Evolutionary conservation across 2,888 invertebrate genomes (phyloP).

Genomic region (Eudasyphora cyanicolor): DNA sequence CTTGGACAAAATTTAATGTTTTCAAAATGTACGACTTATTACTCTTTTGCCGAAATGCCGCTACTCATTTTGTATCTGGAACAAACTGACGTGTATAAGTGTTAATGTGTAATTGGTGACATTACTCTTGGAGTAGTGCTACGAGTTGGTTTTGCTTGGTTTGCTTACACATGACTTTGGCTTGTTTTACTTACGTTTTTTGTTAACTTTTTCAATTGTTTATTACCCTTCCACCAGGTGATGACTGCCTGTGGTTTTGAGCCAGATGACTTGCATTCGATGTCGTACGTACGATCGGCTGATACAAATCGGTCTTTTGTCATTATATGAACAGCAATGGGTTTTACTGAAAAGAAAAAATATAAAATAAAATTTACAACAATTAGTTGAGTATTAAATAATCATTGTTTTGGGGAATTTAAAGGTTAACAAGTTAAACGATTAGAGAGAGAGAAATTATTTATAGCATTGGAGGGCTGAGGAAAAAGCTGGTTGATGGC

Average conservation of each 20-base stretch:
- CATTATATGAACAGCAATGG: conserved; percentile 89
- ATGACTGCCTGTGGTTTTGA: conserved; percentile 92
- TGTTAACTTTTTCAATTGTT: conserved; percentile 88
- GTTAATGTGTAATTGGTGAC: conserved; percentile 16
- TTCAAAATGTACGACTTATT: no score
- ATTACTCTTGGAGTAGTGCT: not conserved
- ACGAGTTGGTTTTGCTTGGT: not conserved
- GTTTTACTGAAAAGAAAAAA: conserved; percentile 85
- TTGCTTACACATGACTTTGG: conserved; percentile 14
- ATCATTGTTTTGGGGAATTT: no score
- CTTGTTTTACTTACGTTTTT: conserved; percentile 86
- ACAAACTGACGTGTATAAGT: not conserved
- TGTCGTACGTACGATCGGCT: conserved; percentile 91
- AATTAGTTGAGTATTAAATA: not conserved
- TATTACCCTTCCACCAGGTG: conserved; percentile 94
- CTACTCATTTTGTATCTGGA: no score
- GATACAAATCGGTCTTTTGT: conserved; percentile 91
- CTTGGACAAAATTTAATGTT: no score
- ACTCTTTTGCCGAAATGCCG: no score
- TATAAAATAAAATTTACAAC: not conserved
- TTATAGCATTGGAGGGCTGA: no score
- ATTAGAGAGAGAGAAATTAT: no score
- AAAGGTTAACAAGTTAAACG: no score
- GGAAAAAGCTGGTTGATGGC: no score
- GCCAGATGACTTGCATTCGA: conserved; percentile 92